Evolutionary conservation across 2,888 invertebrate species (phyloP), one percentile per base, ranked within the genome.

Genomic region (Chrysomela aeneicollis): DNA sequence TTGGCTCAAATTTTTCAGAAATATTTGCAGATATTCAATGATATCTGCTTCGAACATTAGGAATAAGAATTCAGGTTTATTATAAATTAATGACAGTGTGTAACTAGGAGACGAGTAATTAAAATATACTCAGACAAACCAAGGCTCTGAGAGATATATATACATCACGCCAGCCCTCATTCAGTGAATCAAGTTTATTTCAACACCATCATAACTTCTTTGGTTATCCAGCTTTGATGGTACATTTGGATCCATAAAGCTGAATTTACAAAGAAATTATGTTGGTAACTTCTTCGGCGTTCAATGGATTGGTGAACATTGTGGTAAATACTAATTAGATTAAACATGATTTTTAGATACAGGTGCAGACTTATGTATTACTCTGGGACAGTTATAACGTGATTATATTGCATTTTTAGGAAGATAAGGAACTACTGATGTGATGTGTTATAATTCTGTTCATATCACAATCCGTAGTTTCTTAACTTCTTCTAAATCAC

Each of bases 161-260:
- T 2, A 2, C 32, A 6, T 35, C 32, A 35, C 32, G 9, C 32
- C 32, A 2, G 6, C 10, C 32, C 5, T 10, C 10, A 35, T 6
- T 35, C 32, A 9, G 10, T 5, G 6, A 6, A 9, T 35, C 32
- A 35, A 10, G 6, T 35, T 10, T 10, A 26, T 26, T 35, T 6
- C 32, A 35, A 35, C 32, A 35, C 32, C 32, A 35, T 53, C 30
- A 59, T 15, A 46, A 22, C 78, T 79, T 82, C 85, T 87, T 88
- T 87, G 87, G 87, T 88, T 86, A 84, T 78, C 81, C 83, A 84
- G 84, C 86, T 87, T 73, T 71, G 69, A 73, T 69, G 70, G 63
- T 52, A 46, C 71, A 72, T 67, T 63, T 59, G 52, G 72, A 71
- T 76, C 82, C 82, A 83, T 83, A 83, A 84, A 83, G 83, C 83